Percentiles rank a stretch among this genome's conserved stretches.
Evolutionary conservation across 2,113 vertebrate species (phyloP).

Genomic region (Serinus canaria): DNA sequence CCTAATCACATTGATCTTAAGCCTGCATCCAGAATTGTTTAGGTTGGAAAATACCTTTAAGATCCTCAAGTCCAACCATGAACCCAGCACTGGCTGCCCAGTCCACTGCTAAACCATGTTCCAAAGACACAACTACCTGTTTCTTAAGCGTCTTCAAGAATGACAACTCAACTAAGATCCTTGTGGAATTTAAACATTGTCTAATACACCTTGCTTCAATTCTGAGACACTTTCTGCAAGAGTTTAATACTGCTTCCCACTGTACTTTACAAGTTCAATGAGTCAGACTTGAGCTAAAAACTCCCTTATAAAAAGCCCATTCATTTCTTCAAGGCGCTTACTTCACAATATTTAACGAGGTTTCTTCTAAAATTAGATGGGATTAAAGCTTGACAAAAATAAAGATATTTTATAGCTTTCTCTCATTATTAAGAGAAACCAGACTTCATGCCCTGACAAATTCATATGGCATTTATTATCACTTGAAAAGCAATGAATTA

Average conservation of each 20-base stretch:
- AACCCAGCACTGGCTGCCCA: neutral
- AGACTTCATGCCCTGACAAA: neutral
- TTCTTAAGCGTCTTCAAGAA: neutral
- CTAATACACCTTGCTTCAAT: neutral
- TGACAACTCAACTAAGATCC: neutral
- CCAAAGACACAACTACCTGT: neutral
- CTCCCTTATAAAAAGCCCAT: neutral
- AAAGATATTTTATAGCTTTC: neutral
- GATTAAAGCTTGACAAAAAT: slow-evolving; percentile 2
- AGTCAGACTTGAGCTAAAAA: neutral
- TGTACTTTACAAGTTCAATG: neutral
- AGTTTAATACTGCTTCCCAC: neutral
- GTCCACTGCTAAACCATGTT: neutral
- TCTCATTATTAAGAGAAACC: neutral
- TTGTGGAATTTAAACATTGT: neutral
- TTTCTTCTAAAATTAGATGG: neutral
- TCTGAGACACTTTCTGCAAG: neutral
- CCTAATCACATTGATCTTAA: neutral
- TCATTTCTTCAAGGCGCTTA: neutral
- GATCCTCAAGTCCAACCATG: neutral
- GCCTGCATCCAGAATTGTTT: neutral
- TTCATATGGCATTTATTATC: neutral
- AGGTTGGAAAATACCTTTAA: neutral
- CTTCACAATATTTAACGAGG: neutral
- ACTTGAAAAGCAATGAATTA: neutral